These are phyloP conservation scores for Trichopoda pennipes DNA, from an alignment of 2,888 invertebrate species.

Conservation along the genomic window DNA sequence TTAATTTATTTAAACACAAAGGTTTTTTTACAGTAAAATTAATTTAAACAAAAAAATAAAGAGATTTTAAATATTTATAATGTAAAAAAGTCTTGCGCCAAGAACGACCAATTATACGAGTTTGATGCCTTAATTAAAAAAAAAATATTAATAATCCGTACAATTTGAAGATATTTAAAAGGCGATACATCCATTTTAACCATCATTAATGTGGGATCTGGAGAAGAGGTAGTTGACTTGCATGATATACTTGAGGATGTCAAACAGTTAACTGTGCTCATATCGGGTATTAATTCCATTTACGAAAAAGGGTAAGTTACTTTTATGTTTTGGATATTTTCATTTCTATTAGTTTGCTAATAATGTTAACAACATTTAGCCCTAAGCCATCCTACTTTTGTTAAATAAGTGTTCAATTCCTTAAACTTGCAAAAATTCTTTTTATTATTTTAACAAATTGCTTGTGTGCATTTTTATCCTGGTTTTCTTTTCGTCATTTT, in stretches of 20 bases:
- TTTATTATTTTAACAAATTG: conserved; percentile 15
- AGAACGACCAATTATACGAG: too few relatives aligned
- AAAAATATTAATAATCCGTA: background rate
- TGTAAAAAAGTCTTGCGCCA: too few relatives aligned
- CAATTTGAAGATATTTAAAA: conserved; percentile 61
- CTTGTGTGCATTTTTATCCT: too few relatives aligned
- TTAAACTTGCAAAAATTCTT: background rate
- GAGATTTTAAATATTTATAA: too few relatives aligned
- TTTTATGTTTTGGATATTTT: background rate
- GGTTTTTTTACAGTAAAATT: too few relatives aligned
- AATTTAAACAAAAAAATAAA: too few relatives aligned
- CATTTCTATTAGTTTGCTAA: too few relatives aligned
- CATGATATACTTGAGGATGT: conserved; percentile 81
- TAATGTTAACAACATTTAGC: too few relatives aligned
- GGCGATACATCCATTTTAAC: conserved; percentile 80
- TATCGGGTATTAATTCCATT: conserved; percentile 82
- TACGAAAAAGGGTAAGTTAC: conserved; percentile 82
- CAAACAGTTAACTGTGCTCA: conserved; percentile 81
- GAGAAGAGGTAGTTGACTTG: conserved; percentile 82
- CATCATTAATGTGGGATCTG: conserved; percentile 83
- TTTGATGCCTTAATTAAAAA: background rate
- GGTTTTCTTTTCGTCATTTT: conserved; percentile 20
- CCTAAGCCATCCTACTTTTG: background rate
- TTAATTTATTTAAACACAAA: too few relatives aligned
- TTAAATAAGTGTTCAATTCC: background rate